Evolutionary conservation across 2,888 invertebrate species (phyloP), one percentile per base, ranked within the genome.

Genomic region (Chelonus formosanus): DNA sequence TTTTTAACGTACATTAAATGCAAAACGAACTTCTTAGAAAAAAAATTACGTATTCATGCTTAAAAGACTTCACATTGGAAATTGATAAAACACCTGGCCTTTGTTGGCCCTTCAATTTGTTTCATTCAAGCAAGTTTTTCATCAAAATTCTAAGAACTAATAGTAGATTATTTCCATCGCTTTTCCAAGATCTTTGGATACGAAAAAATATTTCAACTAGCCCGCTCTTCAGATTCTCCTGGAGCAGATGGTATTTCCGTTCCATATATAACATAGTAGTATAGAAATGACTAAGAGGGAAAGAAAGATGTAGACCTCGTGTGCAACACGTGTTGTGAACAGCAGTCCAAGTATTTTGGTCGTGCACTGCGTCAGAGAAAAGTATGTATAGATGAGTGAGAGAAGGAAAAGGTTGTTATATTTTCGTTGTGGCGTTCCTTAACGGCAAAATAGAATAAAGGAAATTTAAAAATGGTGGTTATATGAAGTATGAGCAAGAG

Each of bases 201-300:
- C 31, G 52, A 54, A 32, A 48, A 48, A 47, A 60, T 60, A 50
- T 60, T 60, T 31, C 31, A 60, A 36, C 53, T 36, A 45, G 44
- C 61, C 52, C 61, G 61, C 61, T 61, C 52, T 61, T 52, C 53
- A 53, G 53, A 61, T 61, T 61, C 53, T 44, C 56, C 62, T 67
- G 64, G 58, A 67, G 72, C 78, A 79, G 79, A 79, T 79, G 78
- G 76, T 76, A 74, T 74, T 79, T 79, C 78, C 79, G 78, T 71
- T 76, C 70, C 59, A 47, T 69, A 69, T 66, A 67, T 67, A 67
- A 67, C 62, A 20, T 20, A 20, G 56, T 34, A 60, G 53, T 62
- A 50, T 50, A 55, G 44, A 36, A 50, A 45, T 34, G 47, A 53
- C 48, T 54, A 36, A 58, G 45, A 67, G 31, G 36, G 56, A 47